Percentiles rank a stretch among this genome's conserved stretches.
phyloP scores from a whole-genome alignment of 1,140 invertebrate genomes.

The Neelides sp. region DNA sequence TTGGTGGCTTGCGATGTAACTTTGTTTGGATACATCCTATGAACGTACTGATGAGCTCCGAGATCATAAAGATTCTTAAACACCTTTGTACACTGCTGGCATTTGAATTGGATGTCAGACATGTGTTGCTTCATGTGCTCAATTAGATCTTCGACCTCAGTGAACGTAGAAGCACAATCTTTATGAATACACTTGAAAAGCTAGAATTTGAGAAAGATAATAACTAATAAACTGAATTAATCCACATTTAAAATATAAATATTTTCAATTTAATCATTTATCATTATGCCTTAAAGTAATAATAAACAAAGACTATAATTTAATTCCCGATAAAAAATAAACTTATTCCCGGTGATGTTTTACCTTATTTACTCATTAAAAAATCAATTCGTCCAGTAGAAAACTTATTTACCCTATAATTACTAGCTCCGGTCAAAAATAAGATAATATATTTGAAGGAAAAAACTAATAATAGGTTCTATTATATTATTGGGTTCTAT shows the following conservation, averaged over 20 bases:
- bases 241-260: constrained; percentile 37
- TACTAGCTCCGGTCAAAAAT: no score
- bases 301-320: no score
- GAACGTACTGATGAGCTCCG: constrained; percentile 49
- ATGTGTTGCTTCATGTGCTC: constrained; percentile 46
- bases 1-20: constrained; percentile 36
- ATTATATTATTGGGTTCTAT: no score
- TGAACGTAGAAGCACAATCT: constrained; percentile 47
- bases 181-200: constrained; percentile 54
- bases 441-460: no score
- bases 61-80: constrained; percentile 48
- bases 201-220: constrained; percentile 39
- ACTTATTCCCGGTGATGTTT: no score
- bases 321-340: no score
- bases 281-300: not conserved
- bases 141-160: constrained; percentile 49
- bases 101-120: constrained; percentile 47
- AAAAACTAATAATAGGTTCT: no score
- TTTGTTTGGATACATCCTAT: constrained; percentile 41
- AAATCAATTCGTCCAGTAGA: no score
- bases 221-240: constrained; percentile 39
- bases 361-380: no score
- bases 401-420: no score
- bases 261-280: not conserved
- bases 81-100: constrained; percentile 47